Evolutionary conservation across 1,140 invertebrate species (phyloP).

Genomic region (Philopotamus ludificatus): DNA sequence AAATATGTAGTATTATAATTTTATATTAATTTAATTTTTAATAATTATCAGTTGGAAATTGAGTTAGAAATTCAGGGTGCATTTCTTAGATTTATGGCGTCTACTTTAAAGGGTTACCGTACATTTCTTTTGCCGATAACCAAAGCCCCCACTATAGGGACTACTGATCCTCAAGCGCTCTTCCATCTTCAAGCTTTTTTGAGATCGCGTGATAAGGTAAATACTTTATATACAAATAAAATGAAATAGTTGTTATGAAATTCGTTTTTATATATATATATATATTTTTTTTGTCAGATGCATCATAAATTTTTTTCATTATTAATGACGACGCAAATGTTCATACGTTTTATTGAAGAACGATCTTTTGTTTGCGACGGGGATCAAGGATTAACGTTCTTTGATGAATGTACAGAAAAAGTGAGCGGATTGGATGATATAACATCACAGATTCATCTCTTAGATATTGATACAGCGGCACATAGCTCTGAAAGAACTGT

Average conservation of each 20-base stretch:
- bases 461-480: constrained; percentile 67
- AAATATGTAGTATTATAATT: no score
- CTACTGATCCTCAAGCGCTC: constrained; percentile 91
- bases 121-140: constrained; percentile 90
- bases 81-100: constrained; percentile 94
- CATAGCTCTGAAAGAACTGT: constrained; percentile 79
- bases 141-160: constrained; percentile 87
- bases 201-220: constrained; percentile 59
- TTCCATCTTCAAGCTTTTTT: constrained; percentile 91
- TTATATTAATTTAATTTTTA: constrained; percentile 8
- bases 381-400: constrained; percentile 91
- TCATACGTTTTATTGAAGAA: constrained; percentile 98
- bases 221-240: background rate
- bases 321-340: constrained; percentile 94
- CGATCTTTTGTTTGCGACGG: constrained; percentile 97
- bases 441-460: constrained; percentile 59
- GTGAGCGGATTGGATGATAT: constrained; percentile 63
- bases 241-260: background rate
- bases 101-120: constrained; percentile 89
- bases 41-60: constrained; percentile 64
- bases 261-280: constrained; percentile 7
- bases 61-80: constrained; percentile 96
- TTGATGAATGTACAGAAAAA: constrained; percentile 93
- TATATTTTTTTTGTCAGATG: constrained; percentile 61
- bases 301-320: constrained; percentile 90